Conservation (phyloP, 2,113 vertebrate genomes). For the Raja brachyura region DNA sequence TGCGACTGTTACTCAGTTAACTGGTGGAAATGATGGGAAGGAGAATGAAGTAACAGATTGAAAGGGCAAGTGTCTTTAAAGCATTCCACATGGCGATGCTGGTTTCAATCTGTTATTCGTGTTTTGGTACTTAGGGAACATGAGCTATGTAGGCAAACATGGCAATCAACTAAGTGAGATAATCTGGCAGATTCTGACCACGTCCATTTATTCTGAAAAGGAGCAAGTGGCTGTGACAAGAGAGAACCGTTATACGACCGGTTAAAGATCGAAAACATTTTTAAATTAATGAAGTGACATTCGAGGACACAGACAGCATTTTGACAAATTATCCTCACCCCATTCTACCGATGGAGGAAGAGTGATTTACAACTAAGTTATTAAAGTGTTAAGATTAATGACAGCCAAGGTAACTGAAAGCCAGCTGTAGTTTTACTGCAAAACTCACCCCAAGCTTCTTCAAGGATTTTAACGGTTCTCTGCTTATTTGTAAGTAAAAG, state of each 20-base stretch:
- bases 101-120: slow-evolving; percentile 18
- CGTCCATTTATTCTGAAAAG: background rate
- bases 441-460: slow-evolving; percentile 73
- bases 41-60: slow-evolving; percentile 5
- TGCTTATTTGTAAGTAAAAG: slow-evolving; percentile 82
- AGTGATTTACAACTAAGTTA: background rate
- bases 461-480: slow-evolving; percentile 62
- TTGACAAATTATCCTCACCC: background rate
- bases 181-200: background rate
- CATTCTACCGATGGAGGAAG: slow-evolving; percentile 16
- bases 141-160: background rate
- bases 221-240: background rate
- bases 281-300: background rate
- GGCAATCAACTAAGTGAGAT: background rate
- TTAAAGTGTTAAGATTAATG: background rate
- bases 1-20: background rate
- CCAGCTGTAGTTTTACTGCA: background rate
- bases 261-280: background rate
- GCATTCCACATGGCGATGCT: background rate
- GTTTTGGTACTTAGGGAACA: slow-evolving; percentile 14
- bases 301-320: background rate
- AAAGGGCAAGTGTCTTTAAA: background rate
- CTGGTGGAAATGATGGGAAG: background rate
- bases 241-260: background rate
- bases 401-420: background rate